Conservation (phyloP, 2,113 vertebrate species). For the Sylvia atricapilla region DNA sequence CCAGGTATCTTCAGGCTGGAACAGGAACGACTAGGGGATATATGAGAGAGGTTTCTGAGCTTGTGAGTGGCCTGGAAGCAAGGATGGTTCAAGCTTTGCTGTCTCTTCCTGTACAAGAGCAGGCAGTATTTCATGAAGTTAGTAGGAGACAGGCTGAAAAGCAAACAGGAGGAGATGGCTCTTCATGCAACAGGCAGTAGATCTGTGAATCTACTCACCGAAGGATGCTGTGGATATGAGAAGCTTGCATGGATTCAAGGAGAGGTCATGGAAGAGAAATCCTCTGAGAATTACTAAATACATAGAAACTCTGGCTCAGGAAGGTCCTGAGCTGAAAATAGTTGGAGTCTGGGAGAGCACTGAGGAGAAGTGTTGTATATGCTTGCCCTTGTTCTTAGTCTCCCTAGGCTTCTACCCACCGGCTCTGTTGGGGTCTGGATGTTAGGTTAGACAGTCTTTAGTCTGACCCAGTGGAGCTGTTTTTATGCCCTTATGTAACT, state of each 20-base stretch:
- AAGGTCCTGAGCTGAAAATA: constrained; percentile 49
- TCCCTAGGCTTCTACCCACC: neutral
- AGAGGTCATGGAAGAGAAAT: neutral
- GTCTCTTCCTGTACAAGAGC: neutral
- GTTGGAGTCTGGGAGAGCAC: neutral
- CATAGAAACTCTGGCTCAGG: constrained; percentile 36
- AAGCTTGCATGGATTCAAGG: constrained; percentile 3
- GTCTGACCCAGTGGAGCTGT: neutral
- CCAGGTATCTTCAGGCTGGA: neutral
- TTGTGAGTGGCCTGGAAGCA: neutral
- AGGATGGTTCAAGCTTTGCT: neutral
- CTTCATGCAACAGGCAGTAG: neutral
- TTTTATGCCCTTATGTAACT: neutral
- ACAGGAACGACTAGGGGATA: neutral
- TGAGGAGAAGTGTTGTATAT: neutral
- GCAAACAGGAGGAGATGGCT: neutral
- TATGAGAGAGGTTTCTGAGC: neutral
- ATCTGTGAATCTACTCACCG: neutral
- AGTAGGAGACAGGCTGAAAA: neutral
- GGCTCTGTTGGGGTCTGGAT: neutral
- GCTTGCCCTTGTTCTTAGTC: neutral
- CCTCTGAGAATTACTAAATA: constrained; percentile 9
- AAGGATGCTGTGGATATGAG: neutral
- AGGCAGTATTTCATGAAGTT: neutral
- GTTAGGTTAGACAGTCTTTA: neutral